Conservation (phyloP, 2,888 invertebrate genomes). For the Polydrusus tereticollis region DNA sequence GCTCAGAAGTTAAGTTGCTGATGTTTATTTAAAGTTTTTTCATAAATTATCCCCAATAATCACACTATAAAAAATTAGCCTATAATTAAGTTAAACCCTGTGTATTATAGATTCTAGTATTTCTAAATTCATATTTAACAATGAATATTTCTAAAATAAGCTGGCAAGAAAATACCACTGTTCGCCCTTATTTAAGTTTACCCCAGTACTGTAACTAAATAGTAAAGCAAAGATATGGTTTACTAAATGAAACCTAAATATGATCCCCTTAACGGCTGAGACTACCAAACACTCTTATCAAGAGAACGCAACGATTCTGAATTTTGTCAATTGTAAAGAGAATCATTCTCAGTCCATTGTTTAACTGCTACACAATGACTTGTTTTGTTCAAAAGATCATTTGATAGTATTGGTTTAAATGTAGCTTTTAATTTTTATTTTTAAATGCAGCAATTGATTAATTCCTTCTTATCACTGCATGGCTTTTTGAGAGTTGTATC, state of each 20-base stretch:
- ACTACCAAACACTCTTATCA: slow-evolving; percentile 40
- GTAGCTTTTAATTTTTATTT: neutral
- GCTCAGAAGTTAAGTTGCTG: too few species aligned
- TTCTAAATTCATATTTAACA: neutral
- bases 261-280: slow-evolving; percentile 25
- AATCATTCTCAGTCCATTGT: slow-evolving; percentile 39
- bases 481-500: too few species aligned
- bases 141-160: too few species aligned
- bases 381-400: slow-evolving; percentile 16
- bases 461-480: too few species aligned
- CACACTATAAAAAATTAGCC: too few species aligned
- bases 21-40: too few species aligned
- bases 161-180: neutral
- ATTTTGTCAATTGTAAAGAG: slow-evolving; percentile 43
- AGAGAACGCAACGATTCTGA: slow-evolving; percentile 38
- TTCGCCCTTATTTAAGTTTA: neutral
- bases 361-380: slow-evolving; percentile 25
- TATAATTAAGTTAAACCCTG: too few species aligned
- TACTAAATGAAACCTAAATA: slow-evolving; percentile 32
- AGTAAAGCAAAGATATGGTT: neutral
- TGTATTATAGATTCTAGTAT: too few species aligned
- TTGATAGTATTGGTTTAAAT: slow-evolving; percentile 7
- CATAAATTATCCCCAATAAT: too few species aligned
- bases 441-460: neutral
- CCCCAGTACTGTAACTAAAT: neutral